A percentile compares a stretch with the other conserved stretches of the same genome.
Evolutionary conservation across 2,797 vertebrate species (phyloP).

Genomic region (Malurus splendens): DNA sequence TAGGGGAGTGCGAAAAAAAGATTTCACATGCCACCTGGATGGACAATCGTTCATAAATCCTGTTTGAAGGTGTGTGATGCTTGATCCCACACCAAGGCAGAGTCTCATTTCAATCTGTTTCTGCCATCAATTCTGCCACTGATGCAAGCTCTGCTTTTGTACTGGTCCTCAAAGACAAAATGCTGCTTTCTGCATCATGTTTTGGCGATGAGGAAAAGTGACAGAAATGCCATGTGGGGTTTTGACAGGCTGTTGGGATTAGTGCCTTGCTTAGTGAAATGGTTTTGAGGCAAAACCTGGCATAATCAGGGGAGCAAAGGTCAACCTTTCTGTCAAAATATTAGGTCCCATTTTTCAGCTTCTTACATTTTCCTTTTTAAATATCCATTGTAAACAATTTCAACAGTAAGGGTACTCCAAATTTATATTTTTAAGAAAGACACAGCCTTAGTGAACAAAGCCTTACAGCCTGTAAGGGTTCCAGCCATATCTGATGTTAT

Average conservation of each 20-base stretch:
- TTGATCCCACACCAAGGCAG: neutral
- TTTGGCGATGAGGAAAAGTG: neutral
- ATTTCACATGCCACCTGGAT: neutral
- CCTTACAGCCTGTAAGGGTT: neutral
- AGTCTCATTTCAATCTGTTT: neutral
- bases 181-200: neutral
- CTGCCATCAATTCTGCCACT: neutral
- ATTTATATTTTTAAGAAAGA: neutral
- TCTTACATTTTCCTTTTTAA: neutral
- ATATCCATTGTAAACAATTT: neutral
- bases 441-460: neutral
- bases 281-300: neutral
- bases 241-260: neutral
- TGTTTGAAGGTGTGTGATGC: neutral
- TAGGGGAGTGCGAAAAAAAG: neutral
- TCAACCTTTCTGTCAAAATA: neutral
- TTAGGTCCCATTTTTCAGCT: neutral
- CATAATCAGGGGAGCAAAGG: neutral
- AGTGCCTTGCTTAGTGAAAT: neutral
- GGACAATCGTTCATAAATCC: neutral
- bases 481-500: conserved; percentile 31
- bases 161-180: neutral
- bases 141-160: neutral
- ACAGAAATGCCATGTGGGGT: neutral
- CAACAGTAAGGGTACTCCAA: neutral